Evolutionary conservation across 2,797 vertebrate species (phyloP).

Genomic region (Muraenolepis orangiensis): DNA sequence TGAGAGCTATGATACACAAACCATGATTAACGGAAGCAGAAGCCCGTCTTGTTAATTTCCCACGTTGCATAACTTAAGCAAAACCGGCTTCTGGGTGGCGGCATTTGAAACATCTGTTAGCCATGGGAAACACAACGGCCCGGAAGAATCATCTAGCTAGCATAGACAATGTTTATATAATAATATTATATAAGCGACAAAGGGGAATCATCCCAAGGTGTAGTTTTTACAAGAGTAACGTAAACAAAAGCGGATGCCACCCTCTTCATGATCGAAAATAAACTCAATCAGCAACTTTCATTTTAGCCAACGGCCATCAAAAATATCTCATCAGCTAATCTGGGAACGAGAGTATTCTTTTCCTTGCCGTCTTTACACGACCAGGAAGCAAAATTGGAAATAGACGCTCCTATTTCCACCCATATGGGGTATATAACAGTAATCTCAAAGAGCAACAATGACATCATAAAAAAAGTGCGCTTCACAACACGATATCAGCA

Average conservation of each 20-base stretch:
- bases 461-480: no score
- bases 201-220: background rate
- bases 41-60: background rate
- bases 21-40: background rate
- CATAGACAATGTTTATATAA: no score
- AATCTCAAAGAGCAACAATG: no score
- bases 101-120: background rate
- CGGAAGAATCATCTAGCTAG: background rate
- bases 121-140: background rate
- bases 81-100: background rate
- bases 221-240: no score
- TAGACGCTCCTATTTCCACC: background rate
- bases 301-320: background rate
- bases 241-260: background rate
- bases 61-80: background rate
- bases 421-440: no score
- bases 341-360: background rate
- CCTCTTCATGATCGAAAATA: background rate
- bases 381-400: background rate
- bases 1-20: background rate
- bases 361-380: background rate
- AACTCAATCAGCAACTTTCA: slow-evolving; percentile 1
- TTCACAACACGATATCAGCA: no score
- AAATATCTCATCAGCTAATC: no score
- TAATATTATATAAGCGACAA: no score